Conservation (phyloP, 2,888 invertebrate species). For the Drosophila meridionalis region DNA sequence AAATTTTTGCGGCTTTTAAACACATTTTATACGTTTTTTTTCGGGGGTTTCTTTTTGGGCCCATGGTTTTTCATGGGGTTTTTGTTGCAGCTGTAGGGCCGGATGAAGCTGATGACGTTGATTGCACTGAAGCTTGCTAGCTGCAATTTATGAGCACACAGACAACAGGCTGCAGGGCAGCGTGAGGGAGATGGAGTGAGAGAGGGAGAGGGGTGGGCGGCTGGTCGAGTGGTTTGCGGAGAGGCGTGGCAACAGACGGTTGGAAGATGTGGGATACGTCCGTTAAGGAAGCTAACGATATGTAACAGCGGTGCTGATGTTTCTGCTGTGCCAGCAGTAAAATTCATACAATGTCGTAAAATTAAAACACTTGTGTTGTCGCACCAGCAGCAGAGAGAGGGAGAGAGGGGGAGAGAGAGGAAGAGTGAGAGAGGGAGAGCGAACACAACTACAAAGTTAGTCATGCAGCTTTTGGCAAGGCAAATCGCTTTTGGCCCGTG, state of each 20-base stretch:
- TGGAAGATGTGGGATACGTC: constrained; percentile 75
- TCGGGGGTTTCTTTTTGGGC: constrained; percentile 11
- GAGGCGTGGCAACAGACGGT: constrained; percentile 17
- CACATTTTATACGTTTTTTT: constrained; percentile 22
- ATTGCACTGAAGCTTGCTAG: constrained; percentile 79
- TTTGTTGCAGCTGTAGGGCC: constrained; percentile 53
- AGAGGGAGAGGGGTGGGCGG: not conserved
- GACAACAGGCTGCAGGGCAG: constrained; percentile 37
- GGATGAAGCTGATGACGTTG: constrained; percentile 80
- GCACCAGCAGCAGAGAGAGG: constrained; percentile 41
- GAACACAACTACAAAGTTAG: constrained; percentile 72
- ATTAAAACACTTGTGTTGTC: constrained; percentile 82
- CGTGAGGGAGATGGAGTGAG: not conserved
- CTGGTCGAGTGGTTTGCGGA: not conserved
- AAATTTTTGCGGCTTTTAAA: constrained; percentile 28
- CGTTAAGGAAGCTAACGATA: constrained; percentile 80
- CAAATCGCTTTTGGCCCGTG: constrained; percentile 75
- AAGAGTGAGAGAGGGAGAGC: constrained; percentile 9
- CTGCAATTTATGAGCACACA: constrained; percentile 77
- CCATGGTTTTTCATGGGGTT: constrained; percentile 40
- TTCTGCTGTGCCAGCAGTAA: constrained; percentile 82
- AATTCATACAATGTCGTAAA: constrained; percentile 84
- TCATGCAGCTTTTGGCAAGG: constrained; percentile 79
- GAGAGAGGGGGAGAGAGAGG: constrained; percentile 1
- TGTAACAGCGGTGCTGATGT: constrained; percentile 74